These are phyloP conservation scores for Fopius arisanus DNA, from an alignment of 1,140 invertebrate species.

Conservation along the genomic window DNA sequence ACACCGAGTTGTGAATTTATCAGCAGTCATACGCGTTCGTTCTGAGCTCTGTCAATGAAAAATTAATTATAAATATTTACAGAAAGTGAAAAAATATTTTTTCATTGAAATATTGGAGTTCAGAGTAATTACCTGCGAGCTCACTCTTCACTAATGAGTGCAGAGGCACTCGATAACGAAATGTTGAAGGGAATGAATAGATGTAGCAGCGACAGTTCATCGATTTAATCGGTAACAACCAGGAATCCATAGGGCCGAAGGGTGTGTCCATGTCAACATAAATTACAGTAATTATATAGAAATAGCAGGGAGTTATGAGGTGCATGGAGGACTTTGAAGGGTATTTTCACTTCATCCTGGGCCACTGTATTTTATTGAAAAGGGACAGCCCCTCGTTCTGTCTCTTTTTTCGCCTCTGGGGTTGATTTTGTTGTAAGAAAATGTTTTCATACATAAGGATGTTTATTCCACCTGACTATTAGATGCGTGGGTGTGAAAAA, in stretches of 20 bases:
- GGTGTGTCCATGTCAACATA: conserved; percentile 29
- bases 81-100: not conserved
- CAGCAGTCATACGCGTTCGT: no score
- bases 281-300: conserved; percentile 42
- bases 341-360: not conserved
- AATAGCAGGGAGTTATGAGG: conserved; percentile 35
- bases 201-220: conserved; percentile 38
- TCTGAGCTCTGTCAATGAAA: no score
- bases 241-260: conserved; percentile 42
- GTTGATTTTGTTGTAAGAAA: not conserved
- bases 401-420: not conserved
- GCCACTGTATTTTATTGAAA: conserved; percentile 26
- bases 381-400: not conserved
- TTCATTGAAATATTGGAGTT: no score
- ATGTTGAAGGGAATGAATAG: not conserved
- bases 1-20: no score
- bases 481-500: conserved; percentile 17
- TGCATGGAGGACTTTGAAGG: conserved; percentile 8
- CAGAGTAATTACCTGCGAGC: no score
- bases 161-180: no score
- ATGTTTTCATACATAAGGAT: conserved; percentile 5
- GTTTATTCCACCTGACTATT: not conserved
- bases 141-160: no score
- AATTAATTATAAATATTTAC: not conserved
- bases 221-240: conserved; percentile 50